Evolutionary conservation across 2,888 invertebrate genomes (phyloP).

Genomic region (Drosophila eohydei): DNA sequence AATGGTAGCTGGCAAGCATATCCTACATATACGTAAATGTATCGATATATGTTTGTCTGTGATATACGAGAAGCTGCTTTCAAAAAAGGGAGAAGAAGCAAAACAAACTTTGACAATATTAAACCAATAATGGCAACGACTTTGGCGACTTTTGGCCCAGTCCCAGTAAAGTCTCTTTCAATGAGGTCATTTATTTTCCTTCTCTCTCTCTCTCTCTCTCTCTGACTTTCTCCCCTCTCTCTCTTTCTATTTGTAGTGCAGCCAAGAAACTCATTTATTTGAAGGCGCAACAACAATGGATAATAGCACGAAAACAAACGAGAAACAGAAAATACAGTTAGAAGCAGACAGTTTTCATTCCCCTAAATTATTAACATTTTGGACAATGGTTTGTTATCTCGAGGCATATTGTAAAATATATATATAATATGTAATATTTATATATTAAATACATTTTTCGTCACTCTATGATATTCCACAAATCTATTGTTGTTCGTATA

Average conservation of each 20-base stretch:
- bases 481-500: slow-evolving; percentile 1
- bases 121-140: slow-evolving; percentile 52
- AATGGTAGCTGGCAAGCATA: slow-evolving; percentile 45
- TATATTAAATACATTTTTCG: neutral
- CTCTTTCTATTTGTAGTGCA: slow-evolving; percentile 16
- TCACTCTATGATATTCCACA: neutral
- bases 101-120: slow-evolving; percentile 52
- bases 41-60: slow-evolving; percentile 15
- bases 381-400: neutral
- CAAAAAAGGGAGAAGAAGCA: neutral
- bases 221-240: neutral
- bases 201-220: neutral
- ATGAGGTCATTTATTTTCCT: slow-evolving; percentile 23
- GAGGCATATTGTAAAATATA: neutral
- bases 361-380: neutral
- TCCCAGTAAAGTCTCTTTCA: slow-evolving; percentile 1
- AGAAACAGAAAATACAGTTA: neutral
- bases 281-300: slow-evolving; percentile 1
- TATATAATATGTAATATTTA: neutral
- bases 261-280: slow-evolving; percentile 53
- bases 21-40: slow-evolving; percentile 35
- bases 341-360: neutral
- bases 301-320: neutral
- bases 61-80: slow-evolving; percentile 6
- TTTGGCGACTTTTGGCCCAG: slow-evolving; percentile 23